Evolutionary conservation across 2,797 vertebrate species (phyloP), one percentile per base, ranked within the genome.

Genomic region (Syngnathus rostellatus): DNA sequence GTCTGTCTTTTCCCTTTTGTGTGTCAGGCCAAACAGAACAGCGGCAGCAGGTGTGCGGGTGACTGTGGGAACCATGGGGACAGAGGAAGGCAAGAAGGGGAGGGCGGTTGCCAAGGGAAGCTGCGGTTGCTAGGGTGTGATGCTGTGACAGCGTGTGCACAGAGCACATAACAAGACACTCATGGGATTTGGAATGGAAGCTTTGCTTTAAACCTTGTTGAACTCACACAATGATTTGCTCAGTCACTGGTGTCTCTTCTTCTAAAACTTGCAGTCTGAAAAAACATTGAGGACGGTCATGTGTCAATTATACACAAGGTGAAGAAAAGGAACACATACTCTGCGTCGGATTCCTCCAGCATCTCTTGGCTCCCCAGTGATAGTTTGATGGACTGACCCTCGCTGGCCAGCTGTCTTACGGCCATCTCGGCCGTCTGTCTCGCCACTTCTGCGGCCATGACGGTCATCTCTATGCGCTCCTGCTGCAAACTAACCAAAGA

Each of bases 391-490:
- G 85, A 86, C 37, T 84, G 80, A n/a, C 70, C 79, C 62, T 88
- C 88, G 3, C 71, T 60, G 55, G 88, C 69, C 77, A 92, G 76
- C 83, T 92, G 88, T 67, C 88, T 86, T 19, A 92, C 68, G 1
- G 90, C 85, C 75, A 74, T 84, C 81, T 90, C 89, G 7, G 90
- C 90, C 0, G 89, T 84, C 16, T 90, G 81, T 60, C 90, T 76
- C 8, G 90, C 90, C 64, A 92, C 90, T 59, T 91, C 89, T 40
- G 90, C 87, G 1, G 90, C 90, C 82, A 91, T 72, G 1, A 83
- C 85, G 0, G 76, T 62, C 87, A 90, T 86, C 59, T 89, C 87
- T 50, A 79, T 1, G 5, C 90, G 86, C 72, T 91, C 90, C 81
- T 78, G 78, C 31, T 80, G 62, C 67, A 91, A 77, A 23, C 91